Conservation (phyloP, 2,113 vertebrate genomes). For the Pygoscelis adeliae region DNA sequence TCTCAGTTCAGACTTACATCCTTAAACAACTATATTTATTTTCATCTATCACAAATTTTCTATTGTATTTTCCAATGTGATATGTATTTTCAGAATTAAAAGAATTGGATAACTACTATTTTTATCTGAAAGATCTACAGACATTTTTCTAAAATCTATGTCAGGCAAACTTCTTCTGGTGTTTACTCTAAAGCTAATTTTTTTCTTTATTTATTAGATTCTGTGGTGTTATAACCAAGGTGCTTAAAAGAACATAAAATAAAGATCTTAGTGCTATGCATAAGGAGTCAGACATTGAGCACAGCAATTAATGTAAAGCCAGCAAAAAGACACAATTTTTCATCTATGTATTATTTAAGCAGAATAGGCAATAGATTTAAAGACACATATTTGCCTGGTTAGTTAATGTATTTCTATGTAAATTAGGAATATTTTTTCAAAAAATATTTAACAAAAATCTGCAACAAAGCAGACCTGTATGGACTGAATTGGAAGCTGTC, state of each 20-base stretch:
- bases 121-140: not conserved
- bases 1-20: not conserved
- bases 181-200: not conserved
- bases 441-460: not conserved
- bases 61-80: not conserved
- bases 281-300: not conserved
- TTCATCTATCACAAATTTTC: not conserved
- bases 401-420: not conserved
- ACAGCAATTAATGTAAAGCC: not conserved
- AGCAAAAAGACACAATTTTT: not conserved
- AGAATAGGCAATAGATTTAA: not conserved
- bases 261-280: not conserved
- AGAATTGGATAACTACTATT: not conserved
- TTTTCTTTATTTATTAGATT: not conserved
- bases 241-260: not conserved
- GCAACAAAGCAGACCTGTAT: rapidly evolving
- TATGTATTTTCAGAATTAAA: not conserved
- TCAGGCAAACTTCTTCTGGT: not conserved
- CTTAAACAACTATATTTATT: not conserved
- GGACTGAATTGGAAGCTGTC: not conserved
- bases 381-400: not conserved
- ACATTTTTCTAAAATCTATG: not conserved
- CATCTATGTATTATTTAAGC: not conserved
- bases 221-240: not conserved
- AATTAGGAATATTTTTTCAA: not conserved